Evolutionary conservation across 1,140 invertebrate species (phyloP).

Genomic region (Stegodyphus dumicola): DNA sequence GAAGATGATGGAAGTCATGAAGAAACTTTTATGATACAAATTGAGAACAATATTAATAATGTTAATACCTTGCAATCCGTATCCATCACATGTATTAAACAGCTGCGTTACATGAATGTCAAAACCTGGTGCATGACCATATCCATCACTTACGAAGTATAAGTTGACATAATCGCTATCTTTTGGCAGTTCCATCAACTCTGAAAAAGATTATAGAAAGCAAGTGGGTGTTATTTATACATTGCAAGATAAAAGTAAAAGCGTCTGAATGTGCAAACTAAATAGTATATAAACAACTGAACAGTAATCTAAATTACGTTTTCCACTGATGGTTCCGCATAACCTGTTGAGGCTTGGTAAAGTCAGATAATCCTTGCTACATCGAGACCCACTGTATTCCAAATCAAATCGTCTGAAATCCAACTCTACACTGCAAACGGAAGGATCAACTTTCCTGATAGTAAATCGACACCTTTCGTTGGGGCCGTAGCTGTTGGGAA

Average conservation of each 20-base stretch:
- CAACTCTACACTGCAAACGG: slow-evolving; percentile 62
- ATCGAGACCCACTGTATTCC: slow-evolving; percentile 55
- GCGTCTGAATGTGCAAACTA: too few species aligned
- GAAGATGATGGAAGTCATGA: too few species aligned
- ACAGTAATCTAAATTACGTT: slow-evolving; percentile 14
- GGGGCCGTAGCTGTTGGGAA: slow-evolving; percentile 60
- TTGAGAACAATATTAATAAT: too few species aligned
- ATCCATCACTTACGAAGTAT: slow-evolving; percentile 62
- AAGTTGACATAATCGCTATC: slow-evolving; percentile 52
- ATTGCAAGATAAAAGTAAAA: too few species aligned
- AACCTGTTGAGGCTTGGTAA: slow-evolving; percentile 61
- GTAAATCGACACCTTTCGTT: slow-evolving; percentile 59
- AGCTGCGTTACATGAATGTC: slow-evolving; percentile 62
- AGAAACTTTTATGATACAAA: too few species aligned
- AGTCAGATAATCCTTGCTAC: slow-evolving; percentile 63
- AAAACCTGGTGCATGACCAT: slow-evolving; percentile 58
- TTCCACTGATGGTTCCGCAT: slow-evolving; percentile 57
- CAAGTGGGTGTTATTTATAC: too few species aligned
- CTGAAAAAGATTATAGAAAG: neutral
- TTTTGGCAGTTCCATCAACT: slow-evolving; percentile 41
- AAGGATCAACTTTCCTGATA: slow-evolving; percentile 57
- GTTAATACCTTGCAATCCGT: slow-evolving; percentile 16
- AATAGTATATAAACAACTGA: too few species aligned
- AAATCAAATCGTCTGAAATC: slow-evolving; percentile 63
- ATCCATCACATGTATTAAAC: slow-evolving; percentile 51